Evolutionary conservation across 1,140 invertebrate genomes (phyloP).

Genomic region (Belonocnema kinseyi): DNA sequence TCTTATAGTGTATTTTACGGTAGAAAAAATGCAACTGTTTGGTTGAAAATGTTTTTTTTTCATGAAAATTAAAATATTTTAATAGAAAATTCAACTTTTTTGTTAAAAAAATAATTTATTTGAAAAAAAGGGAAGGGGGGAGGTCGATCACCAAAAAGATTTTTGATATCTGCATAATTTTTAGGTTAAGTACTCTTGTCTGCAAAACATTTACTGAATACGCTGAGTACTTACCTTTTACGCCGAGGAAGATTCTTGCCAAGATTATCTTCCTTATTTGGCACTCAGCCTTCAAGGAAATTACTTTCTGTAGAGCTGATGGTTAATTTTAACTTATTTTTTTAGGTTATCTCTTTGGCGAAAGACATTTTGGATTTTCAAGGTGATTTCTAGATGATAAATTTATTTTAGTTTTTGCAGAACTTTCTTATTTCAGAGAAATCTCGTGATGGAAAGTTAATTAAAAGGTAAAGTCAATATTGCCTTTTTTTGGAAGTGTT

Average conservation of each 20-base stretch:
- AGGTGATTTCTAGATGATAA: no score
- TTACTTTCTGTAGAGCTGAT: background rate
- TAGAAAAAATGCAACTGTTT: no score
- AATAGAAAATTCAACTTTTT: no score
- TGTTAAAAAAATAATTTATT: no score
- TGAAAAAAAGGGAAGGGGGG: no score
- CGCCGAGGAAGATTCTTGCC: background rate
- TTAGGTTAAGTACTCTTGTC: background rate
- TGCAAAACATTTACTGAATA: background rate
- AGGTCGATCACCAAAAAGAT: no score
- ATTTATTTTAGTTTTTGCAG: no score
- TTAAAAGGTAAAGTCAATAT: background rate
- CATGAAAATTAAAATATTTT: no score
- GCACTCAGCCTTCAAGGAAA: background rate
- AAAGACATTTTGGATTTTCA: background rate
- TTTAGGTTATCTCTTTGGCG: conserved; percentile 14
- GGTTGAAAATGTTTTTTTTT: no score
- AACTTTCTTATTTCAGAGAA: no score
- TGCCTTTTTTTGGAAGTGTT: background rate
- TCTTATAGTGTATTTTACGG: no score
- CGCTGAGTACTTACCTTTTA: background rate
- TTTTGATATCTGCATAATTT: background rate
- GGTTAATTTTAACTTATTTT: background rate
- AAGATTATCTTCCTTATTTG: conserved; percentile 8
- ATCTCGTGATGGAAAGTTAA: background rate